Evolutionary conservation across 2,797 vertebrate genomes (phyloP), one percentile per base, ranked within the genome.

Genomic region (Melanotaenia parkinsoni): DNA sequence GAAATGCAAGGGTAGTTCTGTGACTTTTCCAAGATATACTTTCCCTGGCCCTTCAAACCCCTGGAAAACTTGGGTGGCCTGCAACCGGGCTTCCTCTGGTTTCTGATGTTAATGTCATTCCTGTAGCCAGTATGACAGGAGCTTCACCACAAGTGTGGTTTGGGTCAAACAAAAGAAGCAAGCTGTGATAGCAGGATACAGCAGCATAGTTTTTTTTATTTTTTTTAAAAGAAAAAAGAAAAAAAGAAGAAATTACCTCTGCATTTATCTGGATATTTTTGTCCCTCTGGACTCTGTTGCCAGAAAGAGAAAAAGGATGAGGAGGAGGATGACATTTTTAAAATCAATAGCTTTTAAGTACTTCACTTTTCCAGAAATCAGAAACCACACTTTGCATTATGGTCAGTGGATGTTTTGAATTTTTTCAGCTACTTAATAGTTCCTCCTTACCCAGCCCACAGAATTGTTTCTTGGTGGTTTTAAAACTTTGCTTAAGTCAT

Each of bases 41-140:
- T 91, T 93, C 88, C 83, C 84, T 82, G 86, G 87, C 84, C 90
- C 84, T 86, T 80, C 79, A 91, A 84, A 80, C 81, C 88, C 81
- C 77, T 68, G 87, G 87, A 91, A 92, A 93, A 85, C 90, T 67
- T 95, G 95, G 94, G 94, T 95, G 94, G 94, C 90, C 94, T 80
- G 69, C 63, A 88, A 85, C 81, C 81, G 53, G 70, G 85, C 89
- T 93, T 94, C 91, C 92, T 94, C 78, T 91, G 91, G 90, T 94
- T 92, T 94, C 88, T 87, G 58, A 93, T 92, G 88, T 91, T 92
- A 94, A 94, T 94, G 91, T 91, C 91, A 85, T 93, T 93, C 90
- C 92, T 90, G 90, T 85, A 59, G 76, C 86, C 86, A 74, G 73
- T 86, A 87, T 87, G 89, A 91, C 86, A 90, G 82, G 76, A 87